phyloP scores from a whole-genome alignment of 2,888 invertebrate genomes.

The Cephus spinipes region DNA sequence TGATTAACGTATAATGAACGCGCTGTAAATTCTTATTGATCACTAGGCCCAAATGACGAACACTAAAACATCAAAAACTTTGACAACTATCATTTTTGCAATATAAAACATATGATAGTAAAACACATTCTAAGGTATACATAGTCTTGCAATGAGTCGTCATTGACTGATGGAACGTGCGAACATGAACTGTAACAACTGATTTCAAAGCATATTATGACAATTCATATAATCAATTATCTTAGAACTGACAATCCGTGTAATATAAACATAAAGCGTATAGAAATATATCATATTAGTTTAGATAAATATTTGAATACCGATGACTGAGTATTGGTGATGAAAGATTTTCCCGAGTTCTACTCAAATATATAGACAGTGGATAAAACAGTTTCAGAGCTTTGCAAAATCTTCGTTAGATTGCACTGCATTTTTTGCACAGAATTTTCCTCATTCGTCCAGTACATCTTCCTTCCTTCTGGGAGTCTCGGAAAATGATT shows the following conservation, averaged over 20 bases:
- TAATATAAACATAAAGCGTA: background rate
- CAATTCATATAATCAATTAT: background rate
- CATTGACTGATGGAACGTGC: background rate
- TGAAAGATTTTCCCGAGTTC: background rate
- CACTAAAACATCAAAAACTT: constrained; percentile 24
- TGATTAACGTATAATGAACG: constrained; percentile 15
- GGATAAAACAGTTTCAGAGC: background rate
- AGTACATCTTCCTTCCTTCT: background rate
- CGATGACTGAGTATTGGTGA: background rate
- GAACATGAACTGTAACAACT: background rate
- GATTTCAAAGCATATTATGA: background rate
- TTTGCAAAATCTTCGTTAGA: background rate
- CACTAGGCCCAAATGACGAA: background rate
- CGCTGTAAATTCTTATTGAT: background rate
- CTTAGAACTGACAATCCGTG: background rate
- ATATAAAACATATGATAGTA: constrained; percentile 31
- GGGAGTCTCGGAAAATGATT: background rate
- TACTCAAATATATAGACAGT: background rate
- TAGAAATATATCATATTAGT: background rate
- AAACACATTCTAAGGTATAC: constrained; percentile 16
- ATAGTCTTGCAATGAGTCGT: background rate
- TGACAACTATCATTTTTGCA: constrained; percentile 27
- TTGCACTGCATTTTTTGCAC: background rate
- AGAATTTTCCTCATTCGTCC: background rate
- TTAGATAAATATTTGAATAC: background rate